Base-by-base conservation (phyloP, 1,140 invertebrate genomes). In the Cotesia glomerata region DNA sequence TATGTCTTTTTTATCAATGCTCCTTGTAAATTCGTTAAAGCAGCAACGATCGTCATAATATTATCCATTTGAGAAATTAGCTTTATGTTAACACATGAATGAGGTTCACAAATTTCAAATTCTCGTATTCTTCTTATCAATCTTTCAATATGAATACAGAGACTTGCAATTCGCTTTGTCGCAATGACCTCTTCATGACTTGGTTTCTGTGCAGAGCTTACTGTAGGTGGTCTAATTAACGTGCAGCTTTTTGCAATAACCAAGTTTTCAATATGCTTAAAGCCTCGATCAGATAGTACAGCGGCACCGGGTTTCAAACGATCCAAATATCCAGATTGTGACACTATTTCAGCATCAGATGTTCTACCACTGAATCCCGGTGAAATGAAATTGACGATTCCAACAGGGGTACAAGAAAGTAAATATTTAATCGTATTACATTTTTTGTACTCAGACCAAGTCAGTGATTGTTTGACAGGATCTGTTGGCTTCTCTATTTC, bases 171-270 rank as follows among this genome's bases (percentile, higher is more conserved):
- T 73, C 69, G 71, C 76, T 85, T 86, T n/a, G 82, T 77, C 74
- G 75, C 70, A 16, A 73, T 77, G 11, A 80, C 80, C 69, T 86
- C 79, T 63, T 74, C 34, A 76, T 84, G 81, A 1, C 74, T 74
- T n/a, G 61, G 34, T 62, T 79, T 77, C 8, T 51, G 61, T 34
- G 58, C 56, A 39, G 69, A 13, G 62, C 4, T n/a, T n/a, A 85
- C 84, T 78, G 80, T 83, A 63, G 85, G 82, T 16, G 84, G 84
- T 63, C 84, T 71, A 63, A 86, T 68, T 62, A 87, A 68, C 49
- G 72, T 59, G 39, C 80, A 78, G 7, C 75, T 76, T 61, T 70
- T 77, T 72, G 62, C 52, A 61, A 72, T 9, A 16, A 82, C 39
- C 35, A 81, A 61, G 56, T 59, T 0, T 51, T 74, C 75, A 68